phyloP scores from a whole-genome alignment of 2,888 invertebrate genomes.

The Abrostola tripartita region DNA sequence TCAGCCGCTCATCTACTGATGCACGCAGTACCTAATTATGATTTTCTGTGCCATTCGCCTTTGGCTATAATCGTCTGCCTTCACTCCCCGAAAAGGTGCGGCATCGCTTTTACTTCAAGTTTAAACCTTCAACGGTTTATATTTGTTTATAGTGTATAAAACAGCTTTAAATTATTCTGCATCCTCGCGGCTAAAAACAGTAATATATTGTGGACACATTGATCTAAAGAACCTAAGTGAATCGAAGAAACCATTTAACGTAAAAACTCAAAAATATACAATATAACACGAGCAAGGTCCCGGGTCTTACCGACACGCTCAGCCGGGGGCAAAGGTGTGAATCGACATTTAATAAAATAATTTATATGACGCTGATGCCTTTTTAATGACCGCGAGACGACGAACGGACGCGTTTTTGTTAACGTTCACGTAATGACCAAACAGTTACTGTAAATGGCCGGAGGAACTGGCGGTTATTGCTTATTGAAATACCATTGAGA shows the following conservation, averaged over 20 bases:
- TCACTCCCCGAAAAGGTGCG: no score
- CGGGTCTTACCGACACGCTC: slow-evolving; percentile 73
- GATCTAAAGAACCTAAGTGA: background rate
- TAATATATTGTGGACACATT: no score
- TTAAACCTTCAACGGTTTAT: no score
- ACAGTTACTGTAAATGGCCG: slow-evolving; percentile 42
- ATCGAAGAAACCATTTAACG: background rate
- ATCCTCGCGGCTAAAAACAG: no score
- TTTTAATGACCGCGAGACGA: slow-evolving; percentile 78
- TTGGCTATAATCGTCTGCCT: no score
- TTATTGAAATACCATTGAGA: slow-evolving; percentile 36
- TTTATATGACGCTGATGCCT: slow-evolving; percentile 81
- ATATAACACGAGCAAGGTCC: slow-evolving; percentile 66
- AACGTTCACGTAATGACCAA: slow-evolving; percentile 40
- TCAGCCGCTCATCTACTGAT: no score
- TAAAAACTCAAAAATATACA: slow-evolving; percentile 35
- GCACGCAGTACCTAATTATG: no score
- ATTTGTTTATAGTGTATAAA: no score
- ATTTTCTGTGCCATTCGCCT: no score
- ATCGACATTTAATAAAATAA: slow-evolving; percentile 86
- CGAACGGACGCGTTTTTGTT: slow-evolving; percentile 54
- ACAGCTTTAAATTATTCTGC: no score
- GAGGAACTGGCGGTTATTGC: slow-evolving; percentile 31
- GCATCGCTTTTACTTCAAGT: no score
- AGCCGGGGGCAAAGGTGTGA: slow-evolving; percentile 80